Percentiles rank a stretch among this genome's conserved stretches.
phyloP scores from a whole-genome alignment of 2,113 vertebrate genomes.

The Odocoileus virginianus region DNA sequence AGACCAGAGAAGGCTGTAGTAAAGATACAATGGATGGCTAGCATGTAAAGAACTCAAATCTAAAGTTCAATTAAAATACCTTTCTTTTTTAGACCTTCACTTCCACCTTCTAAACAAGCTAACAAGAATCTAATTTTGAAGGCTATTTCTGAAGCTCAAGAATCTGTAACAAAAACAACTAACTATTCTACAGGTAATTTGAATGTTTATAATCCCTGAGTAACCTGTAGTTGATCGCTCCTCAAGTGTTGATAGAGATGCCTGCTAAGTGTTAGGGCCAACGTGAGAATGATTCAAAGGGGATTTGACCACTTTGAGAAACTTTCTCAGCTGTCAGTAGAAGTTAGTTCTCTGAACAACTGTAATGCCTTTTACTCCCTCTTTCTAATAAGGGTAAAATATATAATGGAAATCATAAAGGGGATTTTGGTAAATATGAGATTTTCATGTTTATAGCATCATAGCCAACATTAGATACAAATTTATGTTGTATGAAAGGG shows the following conservation, averaged over 20 bases:
- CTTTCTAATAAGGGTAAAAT: not conserved
- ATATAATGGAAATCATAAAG: not conserved
- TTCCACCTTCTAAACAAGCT: slow-evolving; percentile 96
- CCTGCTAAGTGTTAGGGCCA: not conserved
- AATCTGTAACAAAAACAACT: slow-evolving; percentile 96
- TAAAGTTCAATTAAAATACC: not conserved
- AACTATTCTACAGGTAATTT: slow-evolving; percentile 87
- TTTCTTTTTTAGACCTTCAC: slow-evolving; percentile 86
- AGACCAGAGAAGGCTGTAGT: not conserved
- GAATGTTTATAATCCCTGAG: not conserved
- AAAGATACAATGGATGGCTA: not conserved
- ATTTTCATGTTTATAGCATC: not conserved
- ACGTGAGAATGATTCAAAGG: not conserved
- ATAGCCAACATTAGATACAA: not conserved
- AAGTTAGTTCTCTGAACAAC: not conserved
- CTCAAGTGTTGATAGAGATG: not conserved
- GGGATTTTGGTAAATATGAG: not conserved
- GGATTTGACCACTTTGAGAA: not conserved
- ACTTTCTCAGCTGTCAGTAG: not conserved
- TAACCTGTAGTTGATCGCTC: not conserved
- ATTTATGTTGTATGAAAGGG: not conserved
- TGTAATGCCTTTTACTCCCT: not conserved
- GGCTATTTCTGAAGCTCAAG: slow-evolving; percentile 98
- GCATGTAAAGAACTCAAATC: not conserved
- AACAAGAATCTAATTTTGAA: slow-evolving; percentile 98